Base-by-base conservation (phyloP, 2,113 vertebrate genomes). In the Antidorcas marsupialis region DNA sequence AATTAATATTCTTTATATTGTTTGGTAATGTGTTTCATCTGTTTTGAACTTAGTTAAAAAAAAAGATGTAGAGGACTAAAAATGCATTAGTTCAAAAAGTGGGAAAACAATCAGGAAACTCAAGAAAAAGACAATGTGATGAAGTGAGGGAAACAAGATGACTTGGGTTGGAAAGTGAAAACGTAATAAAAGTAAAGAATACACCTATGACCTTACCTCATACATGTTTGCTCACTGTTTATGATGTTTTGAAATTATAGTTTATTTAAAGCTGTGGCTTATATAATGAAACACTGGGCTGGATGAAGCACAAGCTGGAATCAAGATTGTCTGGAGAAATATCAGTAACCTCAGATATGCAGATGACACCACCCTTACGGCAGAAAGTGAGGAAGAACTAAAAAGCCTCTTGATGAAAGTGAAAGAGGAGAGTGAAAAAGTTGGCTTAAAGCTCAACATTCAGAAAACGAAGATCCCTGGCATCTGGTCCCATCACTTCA, bases 201-300 rank as follows among this genome's bases (percentile, higher is more conserved):
- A 59, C 19, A 88, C 6, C 21, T 67, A 21, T 96, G 39, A 90
- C 17, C 7, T 47, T 86, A 59, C 19, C 45, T 78, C 28, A 30
- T 67, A 76, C 67, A 50, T 27, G 91, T 82, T 89, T 97, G 55
- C 39, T 84, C 47, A 85, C 9, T n/a, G 30, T 95, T 84, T 81
- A 71, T 93, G 17, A 94, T 88, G 33, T 82, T 94, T 96, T 85
- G 25, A 39, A 91, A 15, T 92, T 92, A 79, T 0, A 90, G 28
- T 95, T 93, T 64, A 89, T 92, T 90, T 95, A 28, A 95, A 94
- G 89, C 55, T 33, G 33, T 95, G 11, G 14, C 74, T 91, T 92
- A 43, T 76, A n/a, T 52, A 95, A 12, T 23, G 67, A 71, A 23
- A 71, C 6, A 21, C 67, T 71, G n/a, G 67, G n/a, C 67, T 71